These are phyloP conservation scores for Drosophila kuntzei DNA, from an alignment of 2,888 invertebrate genomes.

Conservation along the genomic window DNA sequence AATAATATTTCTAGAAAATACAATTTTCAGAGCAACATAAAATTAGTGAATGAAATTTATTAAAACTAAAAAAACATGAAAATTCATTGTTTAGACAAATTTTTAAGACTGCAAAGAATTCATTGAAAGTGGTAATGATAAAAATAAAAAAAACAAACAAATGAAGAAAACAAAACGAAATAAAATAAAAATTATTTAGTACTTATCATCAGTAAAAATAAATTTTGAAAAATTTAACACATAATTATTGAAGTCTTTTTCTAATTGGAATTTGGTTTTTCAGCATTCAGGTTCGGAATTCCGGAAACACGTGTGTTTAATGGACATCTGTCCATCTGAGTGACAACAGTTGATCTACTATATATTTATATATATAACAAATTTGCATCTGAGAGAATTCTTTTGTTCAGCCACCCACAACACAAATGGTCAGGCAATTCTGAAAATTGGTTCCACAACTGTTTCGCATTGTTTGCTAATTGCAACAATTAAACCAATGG, in stretches of 20 bases:
- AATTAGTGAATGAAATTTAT: conserved; percentile 58
- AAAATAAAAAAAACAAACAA: conserved; percentile 57
- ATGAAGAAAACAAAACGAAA: conserved; percentile 56
- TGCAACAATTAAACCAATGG: conserved; percentile 57
- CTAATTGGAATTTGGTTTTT: conserved; percentile 1
- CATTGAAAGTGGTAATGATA: conserved; percentile 83
- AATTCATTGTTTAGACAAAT: conserved; percentile 84
- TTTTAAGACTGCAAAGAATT: conserved; percentile 85
- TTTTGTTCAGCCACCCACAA: conserved; percentile 30
- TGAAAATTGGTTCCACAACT: conserved; percentile 60
- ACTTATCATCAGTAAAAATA: conserved; percentile 76
- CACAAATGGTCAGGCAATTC: conserved; percentile 49
- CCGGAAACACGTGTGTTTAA: neutral
- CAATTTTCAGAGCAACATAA: conserved; percentile 58
- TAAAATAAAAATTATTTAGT: conserved; percentile 73
- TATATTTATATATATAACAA: conserved; percentile 1
- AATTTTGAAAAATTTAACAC: conserved; percentile 69
- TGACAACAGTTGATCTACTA: neutral
- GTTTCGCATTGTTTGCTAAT: conserved; percentile 64
- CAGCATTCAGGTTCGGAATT: neutral
- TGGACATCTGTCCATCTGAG: conserved; percentile 6
- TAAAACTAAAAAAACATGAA: conserved; percentile 51
- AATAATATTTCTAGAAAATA: conserved; percentile 55
- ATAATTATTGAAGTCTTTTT: conserved; percentile 13
- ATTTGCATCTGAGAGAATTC: conserved; percentile 17